These are phyloP conservation scores for Arctocebus calabarensis DNA, from an alignment of 2,797 vertebrate genomes.

Conservation along the genomic window DNA sequence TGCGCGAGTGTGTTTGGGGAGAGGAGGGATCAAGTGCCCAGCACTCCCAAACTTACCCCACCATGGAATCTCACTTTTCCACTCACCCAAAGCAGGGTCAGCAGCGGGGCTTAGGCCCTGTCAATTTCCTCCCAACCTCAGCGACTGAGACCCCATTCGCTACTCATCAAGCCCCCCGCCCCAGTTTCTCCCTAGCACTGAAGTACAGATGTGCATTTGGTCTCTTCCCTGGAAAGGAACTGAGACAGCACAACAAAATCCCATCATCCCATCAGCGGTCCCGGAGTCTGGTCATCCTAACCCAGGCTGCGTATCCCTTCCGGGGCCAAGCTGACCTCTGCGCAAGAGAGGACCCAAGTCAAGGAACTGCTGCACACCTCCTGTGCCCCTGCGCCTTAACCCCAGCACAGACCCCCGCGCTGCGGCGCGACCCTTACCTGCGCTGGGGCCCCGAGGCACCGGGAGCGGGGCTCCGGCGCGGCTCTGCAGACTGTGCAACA, in stretches of 20 bases:
- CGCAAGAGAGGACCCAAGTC: not conserved
- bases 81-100: not conserved
- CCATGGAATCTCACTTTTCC: not conserved
- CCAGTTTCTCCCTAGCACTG: not conserved
- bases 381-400: rapidly evolving
- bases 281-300: not conserved
- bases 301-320: not conserved
- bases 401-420: not conserved
- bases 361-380: rapidly evolving
- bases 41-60: not conserved
- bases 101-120: not conserved
- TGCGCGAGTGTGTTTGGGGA: not conserved
- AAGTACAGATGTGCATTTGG: rapidly evolving
- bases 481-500: constrained; percentile 96
- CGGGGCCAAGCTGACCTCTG: not conserved
- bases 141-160: too few species aligned
- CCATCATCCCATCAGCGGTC: too few species aligned
- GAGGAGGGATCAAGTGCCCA: not conserved
- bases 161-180: not conserved
- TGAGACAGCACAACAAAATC: not conserved
- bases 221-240: not conserved
- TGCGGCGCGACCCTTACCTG: constrained; percentile 89
- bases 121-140: not conserved
- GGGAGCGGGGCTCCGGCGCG: constrained; percentile 91
- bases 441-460: constrained; percentile 93